Evolutionary conservation across 2,797 vertebrate species (phyloP), one percentile per base, ranked within the genome.

Genomic region (Scolopax rusticola): DNA sequence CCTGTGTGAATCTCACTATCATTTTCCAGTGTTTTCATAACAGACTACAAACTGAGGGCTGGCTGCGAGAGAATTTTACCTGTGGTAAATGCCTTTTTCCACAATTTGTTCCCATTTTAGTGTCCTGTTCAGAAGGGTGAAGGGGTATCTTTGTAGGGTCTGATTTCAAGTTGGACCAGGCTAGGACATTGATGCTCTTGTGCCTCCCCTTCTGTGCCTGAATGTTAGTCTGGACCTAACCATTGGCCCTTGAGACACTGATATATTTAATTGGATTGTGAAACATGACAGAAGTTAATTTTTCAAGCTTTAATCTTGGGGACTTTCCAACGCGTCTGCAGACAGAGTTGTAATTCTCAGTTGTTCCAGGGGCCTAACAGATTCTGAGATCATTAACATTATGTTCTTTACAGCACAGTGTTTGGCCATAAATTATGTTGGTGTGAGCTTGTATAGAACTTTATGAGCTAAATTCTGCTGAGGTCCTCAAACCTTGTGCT

Each of bases 371-470:
- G 87, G n/a, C 75, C 71, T 92, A 94, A 88, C 69, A 93, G 87
- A 84, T 90, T 95, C 93, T 84, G 56, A 61, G 59, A 80, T 95
- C 83, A 93, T 97, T 95, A 97, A 86, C 82, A 81, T 97, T 94
- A 87, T 91, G 78, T 76, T 97, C 64, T 93, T 97, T 92, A 81
- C 48, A 12, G 91, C 43, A 89, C 64, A 69, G 53, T 28, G 59
- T 78, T 91, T 94, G 69, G 41, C 65, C 69, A 36, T 97, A 92
- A 97, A 93, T 97, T 97, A 95, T 57, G 24, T 64, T 96, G 57
- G 65, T 91, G 36, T 57, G 84, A 75, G 38, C 56, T 83, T 84
- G 88, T 65, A 36, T 43, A 89, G 94, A 90, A 87, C 69, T 92
- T 97, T 94, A 81, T 56, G 80, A 97, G 82, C 79, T 93, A 85